Percentiles rank a stretch among this genome's conserved stretches.
These are phyloP conservation scores for Hoplodrina blanda DNA, from an alignment of 2,888 invertebrate species.

Conservation along the genomic window DNA sequence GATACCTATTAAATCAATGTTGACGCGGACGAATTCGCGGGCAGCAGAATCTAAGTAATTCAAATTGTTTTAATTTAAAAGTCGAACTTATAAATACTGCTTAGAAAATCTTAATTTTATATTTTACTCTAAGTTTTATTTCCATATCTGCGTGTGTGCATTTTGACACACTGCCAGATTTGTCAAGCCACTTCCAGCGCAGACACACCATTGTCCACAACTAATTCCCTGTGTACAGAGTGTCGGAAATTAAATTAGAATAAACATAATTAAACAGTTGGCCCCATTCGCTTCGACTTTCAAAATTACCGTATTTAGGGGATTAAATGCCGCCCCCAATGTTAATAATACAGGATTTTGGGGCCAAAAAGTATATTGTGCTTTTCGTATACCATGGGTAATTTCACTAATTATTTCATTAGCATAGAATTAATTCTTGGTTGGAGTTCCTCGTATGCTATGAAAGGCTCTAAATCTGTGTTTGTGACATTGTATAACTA, in stretches of 20 bases:
- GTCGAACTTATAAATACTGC: too few species aligned
- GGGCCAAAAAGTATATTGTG: conserved; percentile 71
- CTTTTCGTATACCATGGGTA: conserved; percentile 67
- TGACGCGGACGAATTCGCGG: too few species aligned
- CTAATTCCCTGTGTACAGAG: conserved; percentile 71
- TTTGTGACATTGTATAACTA: conserved; percentile 15
- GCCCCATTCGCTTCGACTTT: conserved; percentile 79
- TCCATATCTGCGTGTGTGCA: too few species aligned
- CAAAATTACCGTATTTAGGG: conserved; percentile 79
- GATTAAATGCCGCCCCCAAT: conserved; percentile 76
- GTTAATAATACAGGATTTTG: conserved; percentile 78
- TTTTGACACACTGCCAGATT: too few species aligned
- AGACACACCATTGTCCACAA: conserved; percentile 31
- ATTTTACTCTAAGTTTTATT: too few species aligned
- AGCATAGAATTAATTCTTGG: conserved; percentile 73
- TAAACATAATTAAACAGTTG: conserved; percentile 85
- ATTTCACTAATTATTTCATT: conserved; percentile 79
- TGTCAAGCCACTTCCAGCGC: conserved; percentile 34
- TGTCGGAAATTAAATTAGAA: conserved; percentile 84
- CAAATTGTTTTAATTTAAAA: too few species aligned
- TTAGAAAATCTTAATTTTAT: too few species aligned
- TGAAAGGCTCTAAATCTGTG: conserved; percentile 13
- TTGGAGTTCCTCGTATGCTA: conserved; percentile 34
- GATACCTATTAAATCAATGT: too few species aligned
- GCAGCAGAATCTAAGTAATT: too few species aligned